Base-by-base conservation (phyloP, 1,140 invertebrate genomes). In the Drosophila eugracilis region DNA sequence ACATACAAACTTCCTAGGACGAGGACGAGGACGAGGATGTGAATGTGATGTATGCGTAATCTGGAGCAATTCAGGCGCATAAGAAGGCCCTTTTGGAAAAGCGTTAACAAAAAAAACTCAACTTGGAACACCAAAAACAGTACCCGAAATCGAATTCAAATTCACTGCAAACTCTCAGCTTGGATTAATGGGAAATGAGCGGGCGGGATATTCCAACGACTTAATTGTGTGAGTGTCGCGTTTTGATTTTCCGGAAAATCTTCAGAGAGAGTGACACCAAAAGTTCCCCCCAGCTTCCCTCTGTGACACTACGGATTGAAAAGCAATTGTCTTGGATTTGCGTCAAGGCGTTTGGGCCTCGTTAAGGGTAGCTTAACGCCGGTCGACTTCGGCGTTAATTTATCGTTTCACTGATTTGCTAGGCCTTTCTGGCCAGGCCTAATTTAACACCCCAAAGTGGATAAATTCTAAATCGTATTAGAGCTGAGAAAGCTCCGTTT, bases 301-400 rank as follows among this genome's bases (percentile, higher is more conserved):
- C 30, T 75, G 78, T 74, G 62, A 57, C 54, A 80, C 55, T 70
- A 76, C 52, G 59, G 70, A 90, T 90, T 90, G 88, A 60, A 90
- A 90, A 89, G 84, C 88, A 90, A 90, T 90, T 90, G 89, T 90
- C 84, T 90, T 90, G 78, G 86, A 79, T 90, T 86, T 85, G 65
- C 58, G 78, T 81, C 71, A 59, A 77, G 76, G 44, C 69, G 41
- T 66, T 42, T 58, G 42, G 71, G 53, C 48, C 44, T 59, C 57
- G 66, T 62, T 75, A 72, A 75, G 55, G 53, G 58, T 73, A 76
- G 72, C 77, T 85, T 65, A 73, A 65, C 78, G 75, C 52, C 57
- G 47, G 53, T 49, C 48, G 41, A 48, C 52, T 57, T 57, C 60
- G 48, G 54, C 71, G 52, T 78, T 88, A 88, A 88, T 88, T 88